A percentile compares a stretch with the other conserved stretches of the same genome.
phyloP scores from a whole-genome alignment of 1,140 invertebrate genomes.

The Brachionus manjavacas region DNA sequence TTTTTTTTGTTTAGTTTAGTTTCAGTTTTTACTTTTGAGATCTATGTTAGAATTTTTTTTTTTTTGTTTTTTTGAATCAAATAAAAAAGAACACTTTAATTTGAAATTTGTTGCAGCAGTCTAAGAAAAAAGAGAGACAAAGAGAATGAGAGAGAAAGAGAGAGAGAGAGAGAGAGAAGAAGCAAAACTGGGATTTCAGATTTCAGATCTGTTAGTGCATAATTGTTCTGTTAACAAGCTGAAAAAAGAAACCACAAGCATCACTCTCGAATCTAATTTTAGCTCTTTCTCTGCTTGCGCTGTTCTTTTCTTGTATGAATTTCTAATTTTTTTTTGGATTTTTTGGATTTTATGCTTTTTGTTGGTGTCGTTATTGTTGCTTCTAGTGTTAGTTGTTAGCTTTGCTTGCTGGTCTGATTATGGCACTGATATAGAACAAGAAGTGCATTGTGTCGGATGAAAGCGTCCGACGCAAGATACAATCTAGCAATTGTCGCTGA shows the following conservation, averaged over 20 bases:
- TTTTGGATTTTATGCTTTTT: background rate
- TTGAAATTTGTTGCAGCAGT: background rate
- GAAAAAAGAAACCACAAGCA: background rate
- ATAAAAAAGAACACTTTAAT: constrained; percentile 25
- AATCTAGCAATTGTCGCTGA: background rate
- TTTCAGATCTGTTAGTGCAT: background rate
- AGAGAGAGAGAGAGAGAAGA: no score
- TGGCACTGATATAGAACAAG: background rate
- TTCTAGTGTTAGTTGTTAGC: background rate
- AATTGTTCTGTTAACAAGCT: background rate
- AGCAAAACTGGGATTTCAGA: constrained; percentile 8
- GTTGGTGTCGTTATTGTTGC: background rate
- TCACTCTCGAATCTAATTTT: background rate
- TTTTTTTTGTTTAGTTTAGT: no score
- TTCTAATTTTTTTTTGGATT: background rate
- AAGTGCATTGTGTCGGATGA: background rate
- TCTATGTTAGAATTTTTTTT: background rate
- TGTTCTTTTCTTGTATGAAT: background rate
- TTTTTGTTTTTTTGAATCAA: background rate
- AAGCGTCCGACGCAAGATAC: background rate
- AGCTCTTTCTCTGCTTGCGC: background rate
- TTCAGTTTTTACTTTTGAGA: background rate
- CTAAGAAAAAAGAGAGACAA: background rate
- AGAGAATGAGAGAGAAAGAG: background rate
- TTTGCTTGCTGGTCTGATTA: background rate